Conservation (phyloP, 2,797 vertebrate genomes). For the Gambelia wislizenii region DNA sequence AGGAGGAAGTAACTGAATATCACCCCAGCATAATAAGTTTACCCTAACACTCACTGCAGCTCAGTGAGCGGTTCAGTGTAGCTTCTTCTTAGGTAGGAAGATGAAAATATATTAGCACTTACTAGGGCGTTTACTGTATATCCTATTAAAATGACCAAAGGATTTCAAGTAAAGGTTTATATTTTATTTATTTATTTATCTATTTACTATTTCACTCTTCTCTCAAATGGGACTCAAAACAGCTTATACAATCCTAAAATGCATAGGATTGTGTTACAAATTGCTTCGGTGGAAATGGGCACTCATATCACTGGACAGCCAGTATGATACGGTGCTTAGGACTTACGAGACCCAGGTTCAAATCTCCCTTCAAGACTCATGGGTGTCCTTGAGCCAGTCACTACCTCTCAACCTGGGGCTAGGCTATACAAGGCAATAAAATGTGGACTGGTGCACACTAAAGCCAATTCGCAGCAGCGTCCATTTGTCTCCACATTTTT, state of each 20-base stretch:
- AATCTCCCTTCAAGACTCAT: background rate
- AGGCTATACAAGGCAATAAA: too few species aligned
- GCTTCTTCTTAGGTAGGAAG: background rate
- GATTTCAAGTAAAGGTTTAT: background rate
- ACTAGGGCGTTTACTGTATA: background rate
- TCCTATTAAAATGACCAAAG: background rate
- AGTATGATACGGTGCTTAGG: background rate
- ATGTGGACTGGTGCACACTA: too few species aligned
- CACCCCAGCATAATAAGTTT: background rate
- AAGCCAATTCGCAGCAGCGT: too few species aligned
- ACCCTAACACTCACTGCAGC: background rate
- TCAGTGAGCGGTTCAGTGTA: background rate
- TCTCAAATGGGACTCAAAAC: too few species aligned
- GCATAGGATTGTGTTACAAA: background rate
- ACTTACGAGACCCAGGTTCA: background rate
- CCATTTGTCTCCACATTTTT: too few species aligned
- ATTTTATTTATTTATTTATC: too few species aligned
- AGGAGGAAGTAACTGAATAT: background rate
- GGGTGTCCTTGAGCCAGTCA: background rate
- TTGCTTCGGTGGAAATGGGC: too few species aligned
- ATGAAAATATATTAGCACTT: background rate
- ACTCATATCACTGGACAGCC: background rate
- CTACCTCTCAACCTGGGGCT: background rate
- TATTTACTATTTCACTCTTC: too few species aligned
- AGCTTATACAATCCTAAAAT: too few species aligned